phyloP scores from a whole-genome alignment of 2,113 vertebrate species.

The Opisthocomus hoazin region DNA sequence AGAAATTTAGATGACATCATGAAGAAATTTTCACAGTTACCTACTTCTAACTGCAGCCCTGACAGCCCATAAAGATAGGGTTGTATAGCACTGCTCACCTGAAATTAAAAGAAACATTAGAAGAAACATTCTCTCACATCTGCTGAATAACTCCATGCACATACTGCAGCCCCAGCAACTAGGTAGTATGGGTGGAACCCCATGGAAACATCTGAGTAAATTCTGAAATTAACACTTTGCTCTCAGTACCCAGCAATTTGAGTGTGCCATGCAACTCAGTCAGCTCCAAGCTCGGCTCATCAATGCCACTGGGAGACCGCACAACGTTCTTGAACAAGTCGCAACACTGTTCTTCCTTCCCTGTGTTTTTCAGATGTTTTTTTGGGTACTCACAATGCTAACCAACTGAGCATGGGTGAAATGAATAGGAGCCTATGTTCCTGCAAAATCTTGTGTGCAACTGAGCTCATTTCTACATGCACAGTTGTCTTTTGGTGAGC shows the following conservation, averaged over 20 bases:
- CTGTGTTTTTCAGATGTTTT: not conserved
- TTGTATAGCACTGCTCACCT: not conserved
- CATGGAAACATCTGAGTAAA: not conserved
- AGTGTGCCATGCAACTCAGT: not conserved
- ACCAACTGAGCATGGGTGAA: not conserved
- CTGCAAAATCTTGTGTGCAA: not conserved
- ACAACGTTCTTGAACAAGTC: not conserved
- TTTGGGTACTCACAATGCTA: not conserved
- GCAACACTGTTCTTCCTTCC: not conserved
- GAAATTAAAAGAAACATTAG: not conserved
- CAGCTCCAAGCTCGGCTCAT: not conserved
- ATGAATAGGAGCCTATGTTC: not conserved
- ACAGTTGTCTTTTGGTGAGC: not conserved
- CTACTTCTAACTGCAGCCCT: not conserved
- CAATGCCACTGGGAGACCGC: not conserved
- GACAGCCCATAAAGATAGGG: not conserved
- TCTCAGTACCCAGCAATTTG: not conserved
- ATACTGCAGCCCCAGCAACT: not conserved
- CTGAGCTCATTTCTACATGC: not conserved
- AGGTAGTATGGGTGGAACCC: not conserved
- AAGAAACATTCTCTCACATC: not conserved
- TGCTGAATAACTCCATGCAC: not conserved
- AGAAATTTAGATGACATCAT: not conserved
- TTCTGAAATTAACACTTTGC: not conserved
- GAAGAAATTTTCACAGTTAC: not conserved